These are phyloP conservation scores for Oreohelix idahoensis DNA, from an alignment of 1,140 invertebrate genomes.

Conservation along the genomic window DNA sequence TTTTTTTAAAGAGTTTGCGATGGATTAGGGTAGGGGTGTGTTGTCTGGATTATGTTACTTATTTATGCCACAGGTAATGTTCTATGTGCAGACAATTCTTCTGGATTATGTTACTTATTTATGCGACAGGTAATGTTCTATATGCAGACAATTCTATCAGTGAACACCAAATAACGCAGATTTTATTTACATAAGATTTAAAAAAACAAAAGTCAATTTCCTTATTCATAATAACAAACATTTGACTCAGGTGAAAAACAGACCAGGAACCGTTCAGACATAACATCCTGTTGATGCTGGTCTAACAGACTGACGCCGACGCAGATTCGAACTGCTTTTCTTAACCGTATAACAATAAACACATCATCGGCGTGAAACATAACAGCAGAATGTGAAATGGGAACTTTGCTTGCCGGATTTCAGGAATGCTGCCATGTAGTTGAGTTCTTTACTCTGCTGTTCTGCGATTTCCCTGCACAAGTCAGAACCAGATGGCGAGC, in stretches of 20 bases:
- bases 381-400: not conserved
- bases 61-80: too few species aligned
- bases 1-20: too few species aligned
- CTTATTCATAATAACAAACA: not conserved
- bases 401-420: not conserved
- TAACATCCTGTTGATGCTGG: not conserved
- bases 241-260: not conserved
- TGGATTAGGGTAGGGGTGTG: too few species aligned
- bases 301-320: not conserved
- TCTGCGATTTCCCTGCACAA: not conserved
- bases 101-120: too few species aligned
- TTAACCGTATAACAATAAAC: not conserved
- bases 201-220: not conserved
- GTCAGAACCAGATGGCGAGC: not conserved
- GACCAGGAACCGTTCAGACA: not conserved
- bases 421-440: not conserved
- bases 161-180: too few species aligned
- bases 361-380: not conserved
- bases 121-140: too few species aligned
- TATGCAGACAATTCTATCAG: too few species aligned
- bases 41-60: too few species aligned
- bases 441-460: not conserved
- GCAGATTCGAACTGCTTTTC: not conserved
- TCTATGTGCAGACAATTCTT: too few species aligned
- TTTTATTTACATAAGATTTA: too few species aligned